Conservation (phyloP, 37 sponge, comb jelly and placozoan genomes). For the Chondrosia reniformis region DNA sequence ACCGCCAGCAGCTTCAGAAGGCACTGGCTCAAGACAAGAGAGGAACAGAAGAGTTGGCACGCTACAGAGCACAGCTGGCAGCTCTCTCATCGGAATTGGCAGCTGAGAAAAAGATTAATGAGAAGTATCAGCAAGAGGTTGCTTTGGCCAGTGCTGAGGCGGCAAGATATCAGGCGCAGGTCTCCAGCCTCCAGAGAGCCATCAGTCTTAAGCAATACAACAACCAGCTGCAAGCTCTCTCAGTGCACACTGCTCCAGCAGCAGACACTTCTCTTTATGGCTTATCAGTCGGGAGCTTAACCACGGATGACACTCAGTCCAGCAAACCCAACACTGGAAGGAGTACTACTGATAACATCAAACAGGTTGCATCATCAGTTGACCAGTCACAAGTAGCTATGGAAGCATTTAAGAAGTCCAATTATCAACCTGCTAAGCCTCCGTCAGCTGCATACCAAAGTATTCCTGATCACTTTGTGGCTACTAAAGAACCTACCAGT, state of each 20-base stretch:
- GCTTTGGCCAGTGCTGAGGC: conserved; percentile 41
- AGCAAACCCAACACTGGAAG: too few species aligned
- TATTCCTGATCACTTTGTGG: background rate
- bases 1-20: conserved; percentile 46
- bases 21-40: conserved; percentile 25
- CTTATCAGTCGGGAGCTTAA: too few species aligned
- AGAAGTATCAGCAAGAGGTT: conserved; percentile 47
- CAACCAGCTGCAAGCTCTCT: background rate
- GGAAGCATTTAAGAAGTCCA: too few species aligned
- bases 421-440: too few species aligned
- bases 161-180: conserved; percentile 44
- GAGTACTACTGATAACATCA: too few species aligned
- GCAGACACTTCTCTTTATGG: background rate
- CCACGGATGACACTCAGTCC: background rate
- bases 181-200: conserved; percentile 23
- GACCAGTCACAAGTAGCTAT: too few species aligned
- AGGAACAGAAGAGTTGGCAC: conserved; percentile 54
- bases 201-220: background rate
- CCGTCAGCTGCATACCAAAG: background rate
- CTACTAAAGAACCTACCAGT: background rate
- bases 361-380: too few species aligned
- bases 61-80: conserved; percentile 51
- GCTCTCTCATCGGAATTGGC: conserved; percentile 70
- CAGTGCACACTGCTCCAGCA: background rate
- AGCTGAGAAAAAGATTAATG: conserved; percentile 54